Evolutionary conservation across 2,888 invertebrate genomes (phyloP).

Genomic region (Agapostemon virescens): DNA sequence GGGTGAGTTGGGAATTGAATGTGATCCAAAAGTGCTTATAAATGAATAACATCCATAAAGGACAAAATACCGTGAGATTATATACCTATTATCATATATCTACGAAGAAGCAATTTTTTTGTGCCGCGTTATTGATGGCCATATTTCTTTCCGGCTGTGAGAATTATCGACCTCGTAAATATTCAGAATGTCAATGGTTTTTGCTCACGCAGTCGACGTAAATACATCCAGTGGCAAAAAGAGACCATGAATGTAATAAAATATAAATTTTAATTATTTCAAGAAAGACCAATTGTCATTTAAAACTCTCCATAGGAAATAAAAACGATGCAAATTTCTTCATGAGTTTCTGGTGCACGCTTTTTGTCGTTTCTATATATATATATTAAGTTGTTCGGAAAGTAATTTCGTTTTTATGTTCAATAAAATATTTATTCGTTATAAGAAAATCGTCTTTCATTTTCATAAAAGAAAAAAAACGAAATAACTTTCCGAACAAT

Average conservation of each 20-base stretch:
- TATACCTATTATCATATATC: slow-evolving; percentile 72
- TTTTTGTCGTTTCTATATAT: background rate
- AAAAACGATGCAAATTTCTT: background rate
- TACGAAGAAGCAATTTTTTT: slow-evolving; percentile 43
- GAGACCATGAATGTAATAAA: background rate
- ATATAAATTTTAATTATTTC: background rate
- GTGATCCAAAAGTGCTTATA: slow-evolving; percentile 74
- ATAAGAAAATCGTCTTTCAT: too few relatives aligned
- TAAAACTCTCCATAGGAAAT: background rate
- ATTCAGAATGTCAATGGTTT: slow-evolving; percentile 39
- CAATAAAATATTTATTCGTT: too few relatives aligned
- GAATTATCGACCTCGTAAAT: slow-evolving; percentile 46
- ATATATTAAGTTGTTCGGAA: too few relatives aligned
- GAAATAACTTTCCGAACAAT: too few relatives aligned
- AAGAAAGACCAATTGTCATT: background rate
- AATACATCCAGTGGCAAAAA: background rate
- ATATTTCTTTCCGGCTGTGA: slow-evolving; percentile 41
- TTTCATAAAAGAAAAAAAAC: too few relatives aligned
- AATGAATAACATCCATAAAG: slow-evolving; percentile 72
- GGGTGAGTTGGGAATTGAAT: slow-evolving; percentile 70
- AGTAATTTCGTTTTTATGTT: too few relatives aligned
- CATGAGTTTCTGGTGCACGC: background rate
- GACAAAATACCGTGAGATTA: slow-evolving; percentile 73
- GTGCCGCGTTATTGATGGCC: slow-evolving; percentile 25
- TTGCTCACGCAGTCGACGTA: slow-evolving; percentile 17